These are phyloP conservation scores for Bothrops jararaca DNA, from an alignment of 2,113 vertebrate genomes.

Conservation along the genomic window DNA sequence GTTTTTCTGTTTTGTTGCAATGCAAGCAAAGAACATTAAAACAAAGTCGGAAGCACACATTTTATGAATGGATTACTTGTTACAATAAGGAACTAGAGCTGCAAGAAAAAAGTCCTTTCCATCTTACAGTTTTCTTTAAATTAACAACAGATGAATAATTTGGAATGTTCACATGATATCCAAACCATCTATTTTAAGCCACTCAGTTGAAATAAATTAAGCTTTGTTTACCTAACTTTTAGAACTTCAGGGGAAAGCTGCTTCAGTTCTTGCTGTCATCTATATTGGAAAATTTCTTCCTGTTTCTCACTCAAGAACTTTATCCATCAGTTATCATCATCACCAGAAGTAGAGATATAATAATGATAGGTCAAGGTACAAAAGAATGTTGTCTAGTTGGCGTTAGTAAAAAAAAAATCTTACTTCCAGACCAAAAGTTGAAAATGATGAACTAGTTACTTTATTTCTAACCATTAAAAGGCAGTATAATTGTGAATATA, in stretches of 20 bases:
- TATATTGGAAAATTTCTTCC: neutral
- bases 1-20: neutral
- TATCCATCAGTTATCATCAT: neutral
- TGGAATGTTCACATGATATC: slow-evolving; percentile 62
- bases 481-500: neutral
- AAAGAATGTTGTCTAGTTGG: neutral
- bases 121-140: slow-evolving; percentile 22
- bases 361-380: slow-evolving; percentile 1
- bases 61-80: neutral
- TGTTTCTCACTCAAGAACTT: neutral
- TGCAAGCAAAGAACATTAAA: neutral
- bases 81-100: slow-evolving; percentile 7
- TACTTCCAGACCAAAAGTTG: neutral
- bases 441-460: neutral
- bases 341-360: neutral
- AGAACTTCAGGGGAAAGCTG: slow-evolving; percentile 42
- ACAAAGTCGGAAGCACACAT: neutral
- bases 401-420: neutral
- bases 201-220: slow-evolving; percentile 67
- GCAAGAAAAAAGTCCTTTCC: neutral
- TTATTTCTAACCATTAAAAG: neutral
- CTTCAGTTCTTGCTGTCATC: slow-evolving; percentile 11
- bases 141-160: slow-evolving; percentile 44
- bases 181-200: slow-evolving; percentile 68
- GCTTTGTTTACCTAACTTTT: slow-evolving; percentile 61